phyloP scores from a whole-genome alignment of 2,113 vertebrate genomes.

The Percina caprodes region DNA sequence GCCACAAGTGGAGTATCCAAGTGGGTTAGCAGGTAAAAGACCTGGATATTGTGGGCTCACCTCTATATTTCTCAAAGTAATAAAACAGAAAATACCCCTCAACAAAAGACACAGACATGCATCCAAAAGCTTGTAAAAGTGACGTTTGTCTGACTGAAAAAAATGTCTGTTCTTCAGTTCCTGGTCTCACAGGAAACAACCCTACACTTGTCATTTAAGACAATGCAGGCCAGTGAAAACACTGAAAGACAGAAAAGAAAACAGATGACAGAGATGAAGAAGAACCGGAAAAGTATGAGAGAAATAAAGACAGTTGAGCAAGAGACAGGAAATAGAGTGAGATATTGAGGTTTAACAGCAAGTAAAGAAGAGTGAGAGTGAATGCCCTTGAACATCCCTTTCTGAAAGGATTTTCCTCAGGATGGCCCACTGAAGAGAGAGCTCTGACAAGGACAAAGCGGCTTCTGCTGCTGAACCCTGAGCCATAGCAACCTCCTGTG shows the following conservation, averaged over 20 bases:
- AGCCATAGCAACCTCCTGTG: constrained; percentile 76
- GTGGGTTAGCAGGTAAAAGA: neutral
- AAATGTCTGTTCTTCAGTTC: constrained; percentile 10
- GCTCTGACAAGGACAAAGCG: constrained; percentile 60
- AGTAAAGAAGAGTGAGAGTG: constrained; percentile 14
- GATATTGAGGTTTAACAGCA: neutral
- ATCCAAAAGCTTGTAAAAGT: neutral
- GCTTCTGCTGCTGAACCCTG: constrained; percentile 13
- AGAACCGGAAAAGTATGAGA: neutral
- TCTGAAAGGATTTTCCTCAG: constrained; percentile 60
- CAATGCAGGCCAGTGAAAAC: neutral
- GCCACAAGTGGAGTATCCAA: neutral
- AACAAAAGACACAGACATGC: neutral
- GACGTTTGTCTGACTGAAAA: neutral
- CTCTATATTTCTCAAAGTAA: neutral
- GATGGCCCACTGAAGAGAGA: constrained; percentile 50
- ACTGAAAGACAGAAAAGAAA: neutral
- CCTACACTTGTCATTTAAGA: constrained; percentile 9
- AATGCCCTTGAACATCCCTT: constrained; percentile 70
- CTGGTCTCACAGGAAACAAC: neutral
- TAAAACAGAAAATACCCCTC: constrained; percentile 2
- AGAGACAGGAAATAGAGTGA: neutral
- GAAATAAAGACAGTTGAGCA: neutral
- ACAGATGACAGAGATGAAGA: neutral
- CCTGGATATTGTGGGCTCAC: neutral